Evolutionary conservation across 2,888 invertebrate genomes (phyloP).

Genomic region (Criorhina ranunculi): DNA sequence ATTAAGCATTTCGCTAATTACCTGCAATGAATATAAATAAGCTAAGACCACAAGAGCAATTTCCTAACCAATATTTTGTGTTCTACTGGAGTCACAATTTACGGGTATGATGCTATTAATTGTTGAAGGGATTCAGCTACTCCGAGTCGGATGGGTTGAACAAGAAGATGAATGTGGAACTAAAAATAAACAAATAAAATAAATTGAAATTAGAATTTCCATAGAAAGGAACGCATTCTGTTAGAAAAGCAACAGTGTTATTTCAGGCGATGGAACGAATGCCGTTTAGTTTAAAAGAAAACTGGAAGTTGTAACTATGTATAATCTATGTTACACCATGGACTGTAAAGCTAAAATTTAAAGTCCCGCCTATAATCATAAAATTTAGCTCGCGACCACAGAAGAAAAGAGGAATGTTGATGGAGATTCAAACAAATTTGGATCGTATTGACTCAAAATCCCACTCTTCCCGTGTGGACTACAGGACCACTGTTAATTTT

Average conservation of each 20-base stretch:
- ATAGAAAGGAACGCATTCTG: neutral
- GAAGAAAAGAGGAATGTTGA: no score
- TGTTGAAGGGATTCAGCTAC: neutral
- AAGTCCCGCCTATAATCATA: no score
- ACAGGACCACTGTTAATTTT: no score
- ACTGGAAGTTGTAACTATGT: no score
- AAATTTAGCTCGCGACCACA: no score
- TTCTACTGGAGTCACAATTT: slow-evolving; percentile 35
- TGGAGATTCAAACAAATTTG: no score
- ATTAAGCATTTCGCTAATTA: slow-evolving; percentile 47
- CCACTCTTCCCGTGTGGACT: no score
- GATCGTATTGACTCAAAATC: no score
- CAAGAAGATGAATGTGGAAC: neutral
- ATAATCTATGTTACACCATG: no score
- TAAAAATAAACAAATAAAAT: neutral
- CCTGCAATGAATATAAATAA: slow-evolving; percentile 44
- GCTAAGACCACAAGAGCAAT: slow-evolving; percentile 31
- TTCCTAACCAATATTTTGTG: slow-evolving; percentile 38
- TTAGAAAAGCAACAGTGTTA: neutral
- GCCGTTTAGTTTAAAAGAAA: no score
- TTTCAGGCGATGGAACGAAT: no score
- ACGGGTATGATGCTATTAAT: slow-evolving; percentile 28
- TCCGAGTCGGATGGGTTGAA: neutral
- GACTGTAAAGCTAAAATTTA: no score
- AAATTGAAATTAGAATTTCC: neutral